phyloP scores from a whole-genome alignment of 2,797 vertebrate species.

The Sebastes jordani region DNA sequence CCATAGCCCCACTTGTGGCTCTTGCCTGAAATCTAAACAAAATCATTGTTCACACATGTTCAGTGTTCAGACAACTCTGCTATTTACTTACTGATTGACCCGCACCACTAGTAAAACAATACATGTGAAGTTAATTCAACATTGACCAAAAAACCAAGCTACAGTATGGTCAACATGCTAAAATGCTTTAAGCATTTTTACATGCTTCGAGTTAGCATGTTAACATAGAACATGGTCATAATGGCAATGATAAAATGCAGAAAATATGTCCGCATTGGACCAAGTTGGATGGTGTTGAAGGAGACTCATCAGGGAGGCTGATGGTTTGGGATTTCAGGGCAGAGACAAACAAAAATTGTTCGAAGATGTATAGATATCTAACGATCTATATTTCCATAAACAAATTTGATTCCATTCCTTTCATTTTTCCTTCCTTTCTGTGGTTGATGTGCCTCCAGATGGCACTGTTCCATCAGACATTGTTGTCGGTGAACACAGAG shows the following conservation, averaged over 20 bases:
- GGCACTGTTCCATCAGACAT: constrained; percentile 14
- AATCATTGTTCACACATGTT: background rate
- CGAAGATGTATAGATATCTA: background rate
- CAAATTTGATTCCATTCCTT: background rate
- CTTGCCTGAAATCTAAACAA: background rate
- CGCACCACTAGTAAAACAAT: background rate
- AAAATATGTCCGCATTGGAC: background rate
- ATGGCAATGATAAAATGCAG: background rate
- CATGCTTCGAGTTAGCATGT: background rate
- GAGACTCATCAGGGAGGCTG: background rate
- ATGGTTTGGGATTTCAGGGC: background rate
- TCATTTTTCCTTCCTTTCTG: background rate
- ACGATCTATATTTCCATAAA: background rate
- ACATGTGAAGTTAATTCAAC: background rate
- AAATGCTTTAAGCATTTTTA: background rate
- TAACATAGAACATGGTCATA: background rate
- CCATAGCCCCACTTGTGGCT: background rate
- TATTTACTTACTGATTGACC: background rate
- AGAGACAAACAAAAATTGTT: background rate
- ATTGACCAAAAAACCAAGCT: background rate
- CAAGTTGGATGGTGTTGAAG: background rate
- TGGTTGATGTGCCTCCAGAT: background rate
- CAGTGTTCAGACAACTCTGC: background rate
- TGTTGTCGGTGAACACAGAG: background rate
- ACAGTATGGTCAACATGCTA: background rate